phyloP scores from a whole-genome alignment of 2,113 vertebrate species.

The Muntiacus reevesi region DNA sequence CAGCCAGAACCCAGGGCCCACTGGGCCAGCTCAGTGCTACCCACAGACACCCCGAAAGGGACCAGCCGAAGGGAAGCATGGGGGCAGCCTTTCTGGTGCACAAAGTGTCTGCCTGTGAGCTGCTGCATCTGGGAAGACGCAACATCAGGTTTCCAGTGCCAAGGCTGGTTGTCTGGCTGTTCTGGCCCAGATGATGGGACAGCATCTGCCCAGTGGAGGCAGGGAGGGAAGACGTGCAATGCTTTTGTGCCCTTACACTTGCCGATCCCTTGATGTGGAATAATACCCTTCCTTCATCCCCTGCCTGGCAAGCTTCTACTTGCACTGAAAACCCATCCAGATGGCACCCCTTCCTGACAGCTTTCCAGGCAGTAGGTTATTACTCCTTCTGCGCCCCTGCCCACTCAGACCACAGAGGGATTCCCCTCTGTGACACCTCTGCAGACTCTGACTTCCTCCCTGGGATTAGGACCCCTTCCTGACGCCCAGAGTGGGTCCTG shows the following conservation, averaged over 20 bases:
- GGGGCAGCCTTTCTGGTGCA: not conserved
- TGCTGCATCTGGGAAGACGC: not conserved
- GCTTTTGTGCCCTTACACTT: not conserved
- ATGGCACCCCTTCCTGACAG: not conserved
- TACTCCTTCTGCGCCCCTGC: not conserved
- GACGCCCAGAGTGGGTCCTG: accelerated
- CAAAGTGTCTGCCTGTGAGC: not conserved
- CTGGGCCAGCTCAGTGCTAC: accelerated
- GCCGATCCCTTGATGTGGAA: not conserved
- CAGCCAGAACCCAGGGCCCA: not conserved
- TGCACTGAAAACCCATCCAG: not conserved
- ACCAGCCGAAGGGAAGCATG: not conserved
- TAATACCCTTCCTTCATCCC: not conserved
- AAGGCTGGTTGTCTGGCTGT: not conserved
- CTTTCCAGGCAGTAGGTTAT: not conserved
- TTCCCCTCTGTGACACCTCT: not conserved
- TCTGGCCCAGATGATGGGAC: not conserved
- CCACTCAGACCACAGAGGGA: not conserved
- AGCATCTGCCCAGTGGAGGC: not conserved
- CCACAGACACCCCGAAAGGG: not conserved
- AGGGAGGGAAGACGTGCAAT: not conserved
- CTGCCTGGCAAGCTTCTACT: not conserved
- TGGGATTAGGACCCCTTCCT: not conserved
- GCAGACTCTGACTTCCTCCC: not conserved
- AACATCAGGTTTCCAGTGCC: not conserved